phyloP scores from a whole-genome alignment of 1,140 invertebrate species.

The Drosophila mayri region DNA sequence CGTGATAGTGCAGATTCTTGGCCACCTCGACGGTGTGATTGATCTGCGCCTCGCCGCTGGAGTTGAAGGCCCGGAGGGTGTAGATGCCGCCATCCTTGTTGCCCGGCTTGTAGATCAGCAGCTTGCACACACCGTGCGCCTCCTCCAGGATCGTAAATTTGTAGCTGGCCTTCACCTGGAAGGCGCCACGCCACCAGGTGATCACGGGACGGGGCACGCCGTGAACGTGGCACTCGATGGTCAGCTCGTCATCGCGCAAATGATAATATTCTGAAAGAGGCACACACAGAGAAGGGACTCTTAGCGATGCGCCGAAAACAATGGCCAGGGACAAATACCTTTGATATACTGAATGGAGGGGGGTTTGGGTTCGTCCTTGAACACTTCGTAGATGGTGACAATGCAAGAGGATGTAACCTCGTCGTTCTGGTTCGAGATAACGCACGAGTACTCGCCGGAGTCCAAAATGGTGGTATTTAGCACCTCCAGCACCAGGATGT shows the following conservation, averaged over 20 bases:
- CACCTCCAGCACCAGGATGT: slow-evolving; percentile 92
- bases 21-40: slow-evolving; percentile 78
- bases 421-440: slow-evolving; percentile 91
- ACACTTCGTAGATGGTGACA: slow-evolving; percentile 84
- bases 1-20: slow-evolving; percentile 77
- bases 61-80: slow-evolving; percentile 88
- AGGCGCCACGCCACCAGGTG: slow-evolving; percentile 77
- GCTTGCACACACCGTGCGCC: slow-evolving; percentile 83
- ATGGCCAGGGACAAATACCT: slow-evolving; percentile 61
- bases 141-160: slow-evolving; percentile 84
- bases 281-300: slow-evolving; percentile 25
- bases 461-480: slow-evolving; percentile 88
- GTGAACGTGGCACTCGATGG: slow-evolving; percentile 79
- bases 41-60: slow-evolving; percentile 87
- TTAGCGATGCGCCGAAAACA: background rate
- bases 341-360: slow-evolving; percentile 81
- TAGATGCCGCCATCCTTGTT: slow-evolving; percentile 88
- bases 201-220: slow-evolving; percentile 78
- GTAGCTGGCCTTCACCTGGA: slow-evolving; percentile 78
- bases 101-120: slow-evolving; percentile 88
- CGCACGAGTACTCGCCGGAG: slow-evolving; percentile 91
- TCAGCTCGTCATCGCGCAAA: slow-evolving; percentile 81
- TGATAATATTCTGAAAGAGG: slow-evolving; percentile 81
- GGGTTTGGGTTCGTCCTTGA: slow-evolving; percentile 84
- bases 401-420: slow-evolving; percentile 88